These are phyloP conservation scores for Toxotes jaculatrix DNA, from an alignment of 2,113 vertebrate species.

Conservation along the genomic window DNA sequence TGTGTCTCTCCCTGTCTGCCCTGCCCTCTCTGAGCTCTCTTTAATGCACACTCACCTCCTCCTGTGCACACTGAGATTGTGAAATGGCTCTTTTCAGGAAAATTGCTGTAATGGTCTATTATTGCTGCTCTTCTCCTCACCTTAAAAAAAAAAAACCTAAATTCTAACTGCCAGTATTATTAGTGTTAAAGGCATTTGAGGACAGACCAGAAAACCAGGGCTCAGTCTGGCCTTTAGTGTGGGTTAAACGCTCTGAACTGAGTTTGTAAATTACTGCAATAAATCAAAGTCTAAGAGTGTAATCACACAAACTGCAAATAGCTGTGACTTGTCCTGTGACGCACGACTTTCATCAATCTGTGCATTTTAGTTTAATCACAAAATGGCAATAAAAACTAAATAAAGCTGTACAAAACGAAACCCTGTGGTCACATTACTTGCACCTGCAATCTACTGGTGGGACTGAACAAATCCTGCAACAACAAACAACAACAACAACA, in stretches of 20 bases:
- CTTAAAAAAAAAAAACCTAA: constrained; percentile 35
- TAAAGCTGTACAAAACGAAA: constrained; percentile 11
- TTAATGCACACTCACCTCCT: constrained; percentile 61
- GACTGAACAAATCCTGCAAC: background rate
- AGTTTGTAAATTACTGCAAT: constrained; percentile 62
- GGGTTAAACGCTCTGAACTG: constrained; percentile 64
- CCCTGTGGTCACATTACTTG: background rate
- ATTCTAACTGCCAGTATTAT: constrained; percentile 60
- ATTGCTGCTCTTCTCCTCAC: constrained; percentile 57
- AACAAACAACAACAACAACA: background rate
- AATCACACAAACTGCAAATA: constrained; percentile 47
- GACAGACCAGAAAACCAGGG: constrained; percentile 27
- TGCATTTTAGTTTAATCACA: constrained; percentile 31
- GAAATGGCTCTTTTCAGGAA: constrained; percentile 70
- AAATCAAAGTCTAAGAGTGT: constrained; percentile 36
- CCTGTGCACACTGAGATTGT: constrained; percentile 45
- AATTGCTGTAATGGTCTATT: constrained; percentile 72
- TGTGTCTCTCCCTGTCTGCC: constrained; percentile 18
- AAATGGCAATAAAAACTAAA: constrained; percentile 23
- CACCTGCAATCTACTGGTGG: background rate
- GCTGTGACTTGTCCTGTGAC: constrained; percentile 27
- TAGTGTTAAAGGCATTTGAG: constrained; percentile 58
- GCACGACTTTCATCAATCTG: constrained; percentile 42
- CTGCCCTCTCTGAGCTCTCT: constrained; percentile 38
- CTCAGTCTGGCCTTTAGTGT: constrained; percentile 50